Evolutionary conservation across 1,140 invertebrate species (phyloP), one percentile per base, ranked within the genome.

Genomic region (Mamestra configurata): DNA sequence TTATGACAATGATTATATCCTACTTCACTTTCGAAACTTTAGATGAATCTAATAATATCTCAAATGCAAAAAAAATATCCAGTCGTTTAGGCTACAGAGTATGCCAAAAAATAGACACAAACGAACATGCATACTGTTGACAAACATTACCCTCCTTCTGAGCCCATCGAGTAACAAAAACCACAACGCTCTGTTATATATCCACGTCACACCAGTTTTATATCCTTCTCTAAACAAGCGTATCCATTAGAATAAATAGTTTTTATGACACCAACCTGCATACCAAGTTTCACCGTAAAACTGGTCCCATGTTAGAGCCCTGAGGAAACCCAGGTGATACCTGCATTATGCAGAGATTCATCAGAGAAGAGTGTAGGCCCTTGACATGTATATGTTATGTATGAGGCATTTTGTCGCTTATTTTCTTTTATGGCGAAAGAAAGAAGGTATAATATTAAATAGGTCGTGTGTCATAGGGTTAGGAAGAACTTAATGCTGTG

Each of bases 301-400:
- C 15, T 61, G 31, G 57, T 37, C 57, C 57, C 3, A 27, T 61
- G 57, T 35, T 61, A n/a, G 57, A 31, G n/a, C 57, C 61, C 37
- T 66, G 35, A 13, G 37, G 61, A 43, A 64, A 0, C 4, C 31
- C 61, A 66, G n/a, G 11, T 73, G 70, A 8, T 57, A 37, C 57
- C 11, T 73, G 70, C 70, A 73, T 73, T 73, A 73, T 73, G 70
- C 51, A 73, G n/a, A 57, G 70, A 73, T 73, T 73, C 70, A 73
- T 73, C 70, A 73, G 22, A 13, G 27, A 20, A 18, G 8, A 73
- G 70, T 73, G 70, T 27, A 73, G n/a, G 31, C 27, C 68, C 31
- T 37, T 49, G 31, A 20, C 49, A 15, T 31, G 5, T 15, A 35
- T 73, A n/a, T 73, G 18, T 55, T 53, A 73, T 51, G 49, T 53